Conservation (phyloP, 2,797 vertebrate genomes). For the Emys orbicularis region DNA sequence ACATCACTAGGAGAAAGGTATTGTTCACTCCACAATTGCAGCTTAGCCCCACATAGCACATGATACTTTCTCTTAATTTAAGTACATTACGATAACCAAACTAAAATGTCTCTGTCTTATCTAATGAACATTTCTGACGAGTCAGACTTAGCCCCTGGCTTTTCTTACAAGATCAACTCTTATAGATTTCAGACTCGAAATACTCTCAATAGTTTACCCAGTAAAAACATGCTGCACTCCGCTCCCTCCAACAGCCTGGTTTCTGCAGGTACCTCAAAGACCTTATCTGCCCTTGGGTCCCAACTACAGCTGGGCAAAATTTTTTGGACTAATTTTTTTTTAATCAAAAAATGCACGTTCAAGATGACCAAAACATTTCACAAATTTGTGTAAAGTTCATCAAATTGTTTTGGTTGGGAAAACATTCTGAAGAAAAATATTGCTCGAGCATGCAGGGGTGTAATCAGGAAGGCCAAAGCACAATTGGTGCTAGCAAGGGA, state of each 20-base stretch:
- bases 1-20: not conserved
- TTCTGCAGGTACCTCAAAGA: not conserved
- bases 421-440: no score
- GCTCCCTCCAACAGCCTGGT: not conserved
- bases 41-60: not conserved
- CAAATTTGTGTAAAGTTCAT: no score
- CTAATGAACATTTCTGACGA: constrained; percentile 41
- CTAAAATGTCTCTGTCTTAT: constrained; percentile 25
- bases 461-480: no score
- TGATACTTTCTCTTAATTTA: not conserved
- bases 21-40: not conserved
- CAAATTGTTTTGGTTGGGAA: no score
- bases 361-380: no score
- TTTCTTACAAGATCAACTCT: constrained; percentile 12
- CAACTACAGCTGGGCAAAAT: not conserved
- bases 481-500: no score
- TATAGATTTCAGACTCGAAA: constrained; percentile 19
- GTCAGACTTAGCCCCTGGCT: not conserved
- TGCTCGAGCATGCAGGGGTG: no score
- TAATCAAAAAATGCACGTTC: no score
- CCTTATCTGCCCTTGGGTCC: not conserved
- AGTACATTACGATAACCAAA: not conserved
- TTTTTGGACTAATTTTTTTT: no score
- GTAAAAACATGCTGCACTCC: not conserved
- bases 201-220: not conserved